These are phyloP conservation scores for Pheucticus melanocephalus DNA, from an alignment of 2,113 vertebrate genomes.

Conservation along the genomic window DNA sequence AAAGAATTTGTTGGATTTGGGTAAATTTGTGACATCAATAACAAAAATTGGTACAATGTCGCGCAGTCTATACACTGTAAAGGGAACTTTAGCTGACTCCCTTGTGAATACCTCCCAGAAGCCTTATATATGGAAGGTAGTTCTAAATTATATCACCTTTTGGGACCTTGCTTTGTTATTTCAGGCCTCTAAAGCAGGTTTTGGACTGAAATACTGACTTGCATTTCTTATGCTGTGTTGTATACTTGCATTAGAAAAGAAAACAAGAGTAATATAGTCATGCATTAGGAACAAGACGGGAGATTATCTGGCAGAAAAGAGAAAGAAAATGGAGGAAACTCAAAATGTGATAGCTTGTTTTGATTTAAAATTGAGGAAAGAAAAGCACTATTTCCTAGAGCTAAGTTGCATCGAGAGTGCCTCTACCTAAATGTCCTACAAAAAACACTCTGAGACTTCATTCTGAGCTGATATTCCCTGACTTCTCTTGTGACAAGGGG, in stretches of 20 bases:
- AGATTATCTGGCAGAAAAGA: not conserved
- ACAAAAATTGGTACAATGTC: not conserved
- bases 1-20: not conserved
- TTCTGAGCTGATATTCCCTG: not conserved
- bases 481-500: not conserved
- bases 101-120: not conserved
- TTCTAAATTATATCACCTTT: not conserved
- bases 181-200: not conserved
- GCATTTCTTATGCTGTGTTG: not conserved
- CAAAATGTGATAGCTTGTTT: not conserved
- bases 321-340: not conserved
- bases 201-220: not conserved
- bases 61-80: not conserved
- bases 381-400: not conserved
- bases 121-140: not conserved
- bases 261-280: not conserved
- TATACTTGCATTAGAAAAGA: not conserved
- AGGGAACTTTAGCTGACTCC: not conserved
- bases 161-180: not conserved
- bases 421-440: not conserved
- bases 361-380: not conserved
- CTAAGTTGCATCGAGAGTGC: accelerated
- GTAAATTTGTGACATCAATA: not conserved
- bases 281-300: not conserved
- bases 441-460: not conserved